phyloP scores from a whole-genome alignment of 2,888 invertebrate genomes.

The Troilus luridus region DNA sequence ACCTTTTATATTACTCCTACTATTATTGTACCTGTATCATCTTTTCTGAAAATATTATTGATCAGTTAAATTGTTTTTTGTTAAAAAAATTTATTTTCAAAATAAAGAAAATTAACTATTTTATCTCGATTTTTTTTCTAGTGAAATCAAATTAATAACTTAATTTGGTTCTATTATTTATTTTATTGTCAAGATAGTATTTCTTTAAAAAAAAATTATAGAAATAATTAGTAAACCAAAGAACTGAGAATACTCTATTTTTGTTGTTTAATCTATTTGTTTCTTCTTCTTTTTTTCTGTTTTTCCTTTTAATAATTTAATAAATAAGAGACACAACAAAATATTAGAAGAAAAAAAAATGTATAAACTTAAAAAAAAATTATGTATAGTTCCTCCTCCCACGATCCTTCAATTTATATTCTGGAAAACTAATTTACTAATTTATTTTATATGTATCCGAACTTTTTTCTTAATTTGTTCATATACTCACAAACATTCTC shows the following conservation, averaged over 20 bases:
- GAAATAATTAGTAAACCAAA: neutral
- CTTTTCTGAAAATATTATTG: neutral
- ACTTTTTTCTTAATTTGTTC: neutral
- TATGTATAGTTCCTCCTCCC: neutral
- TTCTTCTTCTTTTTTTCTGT: neutral
- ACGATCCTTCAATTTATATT: neutral
- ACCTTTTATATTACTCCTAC: neutral
- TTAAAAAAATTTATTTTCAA: neutral
- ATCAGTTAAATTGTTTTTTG: neutral
- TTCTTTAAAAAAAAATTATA: neutral
- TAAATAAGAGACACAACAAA: neutral
- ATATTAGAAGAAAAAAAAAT: neutral
- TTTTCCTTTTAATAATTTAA: neutral
- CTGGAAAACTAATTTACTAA: neutral
- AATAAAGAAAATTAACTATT: neutral
- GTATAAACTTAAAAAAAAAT: neutral
- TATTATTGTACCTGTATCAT: neutral
- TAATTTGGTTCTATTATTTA: neutral
- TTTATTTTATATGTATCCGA: neutral
- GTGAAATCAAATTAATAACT: neutral
- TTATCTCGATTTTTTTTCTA: neutral
- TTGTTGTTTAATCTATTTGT: neutral
- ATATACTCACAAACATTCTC: neutral
- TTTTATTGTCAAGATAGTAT: neutral
- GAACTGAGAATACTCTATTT: conserved; percentile 3